Evolutionary conservation across 2,888 invertebrate species (phyloP), one percentile per base, ranked within the genome.

Genomic region (Pemphredon lugubris): DNA sequence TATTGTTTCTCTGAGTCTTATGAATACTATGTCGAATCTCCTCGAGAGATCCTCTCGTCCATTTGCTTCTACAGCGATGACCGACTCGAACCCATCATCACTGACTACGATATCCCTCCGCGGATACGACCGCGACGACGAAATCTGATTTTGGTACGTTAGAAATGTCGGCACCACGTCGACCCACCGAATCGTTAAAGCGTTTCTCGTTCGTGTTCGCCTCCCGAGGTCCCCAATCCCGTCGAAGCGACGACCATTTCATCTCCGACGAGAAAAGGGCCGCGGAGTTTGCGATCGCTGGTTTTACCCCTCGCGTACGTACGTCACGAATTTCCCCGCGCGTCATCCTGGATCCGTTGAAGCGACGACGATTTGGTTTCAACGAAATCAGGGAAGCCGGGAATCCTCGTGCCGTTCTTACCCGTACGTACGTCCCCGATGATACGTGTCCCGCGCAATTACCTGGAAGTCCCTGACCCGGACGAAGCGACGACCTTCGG

Each of bases 321-420:
- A 48, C 61, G 60, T 53, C 53, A 4, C 23, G 39, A 30, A 18
- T 13, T 61, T 60, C 59, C 61, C 73, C 73, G 5, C 6, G 11
- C 21, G 21, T 26, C 63, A 26, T 32, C 59, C 66, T 59, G 64
- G 66, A 42, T 44, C 64, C 73, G 79, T 70, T 74, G 79, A 76
- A 74, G 66, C 55, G 73, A 83, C 83, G 83, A 83, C 84, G 75
- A 75, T 70, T 72, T 73, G 66, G 71, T 71, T 83, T 72, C 77
- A 75, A 67, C 82, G 70, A 67, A 65, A 23, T n/a, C 82, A 70
- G 65, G 48, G 53, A 16, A 3, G 57, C 68, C 59, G 47, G 42
- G 73, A 55, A 54, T 60, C 51, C 45, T 30, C 34, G 13, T 13
- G 14, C 58, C 45, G 21, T 59, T 18, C 61, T 66, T 13, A 18